These are phyloP conservation scores for Camelus bactrianus DNA, from an alignment of 2,113 vertebrate species.

Conservation along the genomic window DNA sequence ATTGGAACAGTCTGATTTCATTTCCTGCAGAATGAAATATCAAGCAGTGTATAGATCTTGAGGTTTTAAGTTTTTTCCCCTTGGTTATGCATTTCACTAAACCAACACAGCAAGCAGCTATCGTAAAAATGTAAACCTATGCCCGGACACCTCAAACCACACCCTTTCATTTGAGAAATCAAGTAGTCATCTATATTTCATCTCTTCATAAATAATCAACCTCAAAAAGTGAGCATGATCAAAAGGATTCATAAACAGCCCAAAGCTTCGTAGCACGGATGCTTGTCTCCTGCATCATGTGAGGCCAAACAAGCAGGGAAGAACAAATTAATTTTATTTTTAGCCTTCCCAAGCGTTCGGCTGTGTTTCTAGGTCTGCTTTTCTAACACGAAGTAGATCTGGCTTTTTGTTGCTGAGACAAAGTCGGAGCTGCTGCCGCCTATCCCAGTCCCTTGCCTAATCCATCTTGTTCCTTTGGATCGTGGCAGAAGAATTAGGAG, in stretches of 20 bases:
- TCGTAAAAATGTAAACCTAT: conserved; percentile 16
- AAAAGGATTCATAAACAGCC: conserved; percentile 18
- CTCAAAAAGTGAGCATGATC: conserved; percentile 37
- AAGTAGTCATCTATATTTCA: conserved; percentile 69
- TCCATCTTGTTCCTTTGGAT: background rate
- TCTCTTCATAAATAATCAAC: conserved; percentile 72
- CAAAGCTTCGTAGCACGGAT: background rate
- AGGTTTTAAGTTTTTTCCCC: background rate
- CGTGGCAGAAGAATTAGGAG: background rate
- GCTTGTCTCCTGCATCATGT: background rate
- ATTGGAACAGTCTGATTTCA: background rate
- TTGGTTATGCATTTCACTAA: conserved; percentile 47
- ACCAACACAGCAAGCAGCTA: conserved; percentile 24
- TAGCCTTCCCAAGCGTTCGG: conserved; percentile 45
- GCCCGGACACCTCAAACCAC: background rate
- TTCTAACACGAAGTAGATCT: conserved; percentile 29
- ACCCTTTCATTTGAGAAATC: conserved; percentile 50
- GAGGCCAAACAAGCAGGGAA: background rate
- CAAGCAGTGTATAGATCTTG: background rate
- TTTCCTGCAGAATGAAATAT: background rate
- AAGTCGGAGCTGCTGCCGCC: background rate
- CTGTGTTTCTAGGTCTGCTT: background rate
- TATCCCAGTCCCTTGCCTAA: background rate
- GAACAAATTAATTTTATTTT: conserved; percentile 65
- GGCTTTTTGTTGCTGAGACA: conserved; percentile 7